These are phyloP conservation scores for Subanguina moxae DNA, from an alignment of 1,140 invertebrate genomes.

Conservation along the genomic window DNA sequence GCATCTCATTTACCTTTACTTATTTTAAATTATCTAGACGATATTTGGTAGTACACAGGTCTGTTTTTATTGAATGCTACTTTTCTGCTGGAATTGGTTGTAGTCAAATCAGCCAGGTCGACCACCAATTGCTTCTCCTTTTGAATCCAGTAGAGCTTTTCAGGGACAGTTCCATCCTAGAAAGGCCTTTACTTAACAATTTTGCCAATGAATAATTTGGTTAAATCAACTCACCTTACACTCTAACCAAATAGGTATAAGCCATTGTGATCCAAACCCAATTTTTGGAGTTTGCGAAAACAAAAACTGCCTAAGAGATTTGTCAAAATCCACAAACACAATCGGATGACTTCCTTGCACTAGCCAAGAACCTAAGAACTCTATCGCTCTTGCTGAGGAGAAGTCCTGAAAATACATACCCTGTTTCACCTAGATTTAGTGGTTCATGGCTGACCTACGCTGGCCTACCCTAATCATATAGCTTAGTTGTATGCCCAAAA, in stretches of 20 bases:
- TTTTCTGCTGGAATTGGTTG: conserved; percentile 17
- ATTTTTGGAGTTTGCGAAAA: conserved; percentile 41
- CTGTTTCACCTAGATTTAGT: too few relatives aligned
- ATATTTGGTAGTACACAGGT: conserved; percentile 36
- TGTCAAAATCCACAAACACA: conserved; percentile 40
- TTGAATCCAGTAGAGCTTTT: conserved; percentile 35
- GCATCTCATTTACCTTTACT: too few relatives aligned
- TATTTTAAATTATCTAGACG: conserved; percentile 43
- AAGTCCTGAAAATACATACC: conserved; percentile 7
- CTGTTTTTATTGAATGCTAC: conserved; percentile 39
- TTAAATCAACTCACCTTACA: conserved; percentile 3
- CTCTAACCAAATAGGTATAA: conserved; percentile 39
- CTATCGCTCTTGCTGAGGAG: not conserved
- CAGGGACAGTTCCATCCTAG: conserved; percentile 16
- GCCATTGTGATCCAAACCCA: conserved; percentile 19
- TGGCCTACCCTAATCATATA: too few relatives aligned
- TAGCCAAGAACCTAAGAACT: conserved; percentile 29
- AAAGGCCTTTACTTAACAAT: too few relatives aligned
- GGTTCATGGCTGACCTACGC: too few relatives aligned
- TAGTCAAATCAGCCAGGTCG: conserved; percentile 23
- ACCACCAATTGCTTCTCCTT: conserved; percentile 26
- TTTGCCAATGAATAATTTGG: too few relatives aligned
- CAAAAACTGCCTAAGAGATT: conserved; percentile 23
- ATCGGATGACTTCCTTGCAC: conserved; percentile 30
- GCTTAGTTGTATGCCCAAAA: too few relatives aligned